Conservation (phyloP, 2,797 vertebrate genomes). For the Parauchenoglanis ngamensis region DNA sequence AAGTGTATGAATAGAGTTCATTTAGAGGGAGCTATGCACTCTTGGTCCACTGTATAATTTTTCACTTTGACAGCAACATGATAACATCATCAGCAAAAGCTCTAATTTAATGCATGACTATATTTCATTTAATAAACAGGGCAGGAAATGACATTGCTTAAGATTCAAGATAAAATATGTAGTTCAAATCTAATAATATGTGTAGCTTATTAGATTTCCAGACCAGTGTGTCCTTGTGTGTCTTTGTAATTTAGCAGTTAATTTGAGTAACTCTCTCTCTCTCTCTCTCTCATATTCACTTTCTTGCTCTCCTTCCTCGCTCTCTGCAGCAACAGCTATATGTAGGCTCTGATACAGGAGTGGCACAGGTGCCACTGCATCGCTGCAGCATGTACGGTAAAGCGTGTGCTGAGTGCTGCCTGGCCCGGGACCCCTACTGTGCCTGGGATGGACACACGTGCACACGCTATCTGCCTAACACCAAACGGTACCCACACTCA, state of each 20-base stretch:
- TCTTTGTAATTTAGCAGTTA: constrained; percentile 13
- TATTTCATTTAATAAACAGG: constrained; percentile 2
- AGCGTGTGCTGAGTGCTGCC: constrained; percentile 91
- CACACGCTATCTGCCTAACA: constrained; percentile 73
- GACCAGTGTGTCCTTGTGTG: constrained; percentile 20
- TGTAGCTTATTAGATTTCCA: constrained; percentile 26
- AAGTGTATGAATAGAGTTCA: background rate
- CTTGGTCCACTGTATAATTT: constrained; percentile 2
- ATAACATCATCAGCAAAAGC: constrained; percentile 15
- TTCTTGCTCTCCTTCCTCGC: constrained; percentile 35
- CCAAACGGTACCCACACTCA: constrained; percentile 70
- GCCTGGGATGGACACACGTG: constrained; percentile 89
- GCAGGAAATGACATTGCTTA: constrained; percentile 16
- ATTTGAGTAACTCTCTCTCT: background rate
- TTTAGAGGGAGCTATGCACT: background rate
- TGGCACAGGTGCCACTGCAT: constrained; percentile 86
- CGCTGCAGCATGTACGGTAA: constrained; percentile 88
- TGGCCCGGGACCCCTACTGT: constrained; percentile 93
- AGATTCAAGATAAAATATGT: constrained; percentile 3
- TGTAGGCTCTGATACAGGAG: constrained; percentile 76
- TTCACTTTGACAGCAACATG: constrained; percentile 13
- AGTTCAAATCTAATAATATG: constrained; percentile 15
- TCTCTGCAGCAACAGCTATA: constrained; percentile 91
- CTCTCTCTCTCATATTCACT: constrained; percentile 33
- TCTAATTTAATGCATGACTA: background rate